Evolutionary conservation across 2,888 invertebrate genomes (phyloP).

Genomic region (Dermolepida albohirtum): DNA sequence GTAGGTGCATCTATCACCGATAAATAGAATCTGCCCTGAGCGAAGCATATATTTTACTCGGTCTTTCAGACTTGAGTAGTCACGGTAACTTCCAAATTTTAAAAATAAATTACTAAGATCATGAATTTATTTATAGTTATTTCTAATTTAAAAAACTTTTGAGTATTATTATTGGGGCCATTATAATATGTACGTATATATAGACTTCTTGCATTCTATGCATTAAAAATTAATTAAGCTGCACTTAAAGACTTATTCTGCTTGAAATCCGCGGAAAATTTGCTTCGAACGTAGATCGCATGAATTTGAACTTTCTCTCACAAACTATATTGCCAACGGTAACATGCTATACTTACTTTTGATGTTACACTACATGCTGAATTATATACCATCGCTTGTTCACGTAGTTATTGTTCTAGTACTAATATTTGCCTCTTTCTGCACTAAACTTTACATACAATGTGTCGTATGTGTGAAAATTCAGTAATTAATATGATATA

Average conservation of each 20-base stretch:
- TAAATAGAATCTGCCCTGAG: too few relatives aligned
- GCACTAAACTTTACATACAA: background rate
- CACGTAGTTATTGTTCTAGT: slow-evolving; percentile 7
- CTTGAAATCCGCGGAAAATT: background rate
- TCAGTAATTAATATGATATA: slow-evolving; percentile 15
- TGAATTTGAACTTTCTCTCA: slow-evolving; percentile 2
- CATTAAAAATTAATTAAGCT: too few relatives aligned
- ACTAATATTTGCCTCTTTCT: slow-evolving; percentile 12
- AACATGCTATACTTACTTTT: background rate
- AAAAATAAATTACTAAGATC: too few relatives aligned
- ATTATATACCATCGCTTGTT: background rate
- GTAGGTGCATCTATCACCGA: too few relatives aligned
- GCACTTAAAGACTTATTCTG: background rate
- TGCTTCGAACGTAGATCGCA: background rate
- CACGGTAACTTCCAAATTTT: too few relatives aligned
- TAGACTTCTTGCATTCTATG: too few relatives aligned
- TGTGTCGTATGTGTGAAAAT: slow-evolving; percentile 11
- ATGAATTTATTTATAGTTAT: too few relatives aligned
- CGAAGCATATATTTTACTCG: too few relatives aligned
- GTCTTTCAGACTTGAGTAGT: too few relatives aligned
- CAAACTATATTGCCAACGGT: background rate
- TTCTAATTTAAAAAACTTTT: too few relatives aligned
- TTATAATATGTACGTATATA: too few relatives aligned
- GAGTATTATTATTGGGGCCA: too few relatives aligned
- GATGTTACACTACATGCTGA: background rate